Conservation (phyloP, 2,797 vertebrate species). For the Amazona finschi region DNA sequence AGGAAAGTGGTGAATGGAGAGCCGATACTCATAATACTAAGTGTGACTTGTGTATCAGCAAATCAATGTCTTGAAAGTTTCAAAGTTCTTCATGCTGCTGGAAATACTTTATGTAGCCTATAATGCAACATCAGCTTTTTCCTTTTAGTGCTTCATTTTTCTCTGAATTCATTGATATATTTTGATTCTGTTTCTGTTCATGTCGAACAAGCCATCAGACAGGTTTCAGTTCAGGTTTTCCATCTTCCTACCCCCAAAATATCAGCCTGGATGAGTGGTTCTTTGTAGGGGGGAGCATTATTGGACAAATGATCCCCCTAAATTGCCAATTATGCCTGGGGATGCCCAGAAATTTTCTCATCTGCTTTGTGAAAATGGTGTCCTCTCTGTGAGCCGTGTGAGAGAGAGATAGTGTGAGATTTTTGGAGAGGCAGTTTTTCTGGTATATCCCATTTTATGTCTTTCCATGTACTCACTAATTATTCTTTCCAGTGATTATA, state of each 20-base stretch:
- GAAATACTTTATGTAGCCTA: neutral
- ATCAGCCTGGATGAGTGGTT: neutral
- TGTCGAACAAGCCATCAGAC: neutral
- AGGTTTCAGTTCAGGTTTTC: neutral
- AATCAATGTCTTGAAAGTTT: neutral
- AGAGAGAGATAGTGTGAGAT: neutral
- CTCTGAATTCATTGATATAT: neutral
- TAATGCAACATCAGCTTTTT: neutral
- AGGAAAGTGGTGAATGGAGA: neutral
- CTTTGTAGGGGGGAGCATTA: neutral
- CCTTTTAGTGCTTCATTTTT: neutral
- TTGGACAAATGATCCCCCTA: accelerated
- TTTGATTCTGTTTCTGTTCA: neutral
- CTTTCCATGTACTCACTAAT: neutral
- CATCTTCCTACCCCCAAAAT: neutral
- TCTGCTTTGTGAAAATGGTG: neutral
- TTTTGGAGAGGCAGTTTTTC: neutral
- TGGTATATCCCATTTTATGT: neutral
- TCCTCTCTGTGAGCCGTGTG: neutral
- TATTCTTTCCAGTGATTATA: neutral
- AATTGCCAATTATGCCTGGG: neutral
- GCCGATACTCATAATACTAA: neutral
- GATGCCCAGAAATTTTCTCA: neutral
- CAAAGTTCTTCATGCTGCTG: neutral
- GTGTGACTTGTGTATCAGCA: neutral